A percentile compares a stretch with the other conserved stretches of the same genome.
Evolutionary conservation across 2,113 vertebrate species (phyloP).

Genomic region (Coreoperca whiteheadi): DNA sequence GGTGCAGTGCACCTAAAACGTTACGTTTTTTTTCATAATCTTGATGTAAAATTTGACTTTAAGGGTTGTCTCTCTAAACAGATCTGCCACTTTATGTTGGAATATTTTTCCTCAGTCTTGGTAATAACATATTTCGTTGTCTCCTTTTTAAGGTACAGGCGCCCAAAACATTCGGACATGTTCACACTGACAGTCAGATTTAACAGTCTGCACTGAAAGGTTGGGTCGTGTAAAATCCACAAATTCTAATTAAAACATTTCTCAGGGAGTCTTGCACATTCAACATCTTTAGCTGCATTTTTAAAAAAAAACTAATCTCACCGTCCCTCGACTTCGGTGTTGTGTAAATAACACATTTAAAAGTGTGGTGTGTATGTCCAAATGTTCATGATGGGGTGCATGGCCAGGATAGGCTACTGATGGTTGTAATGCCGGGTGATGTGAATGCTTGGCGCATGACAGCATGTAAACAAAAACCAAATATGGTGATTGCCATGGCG

Average conservation of each 20-base stretch:
- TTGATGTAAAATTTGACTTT: neutral
- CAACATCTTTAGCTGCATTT: neutral
- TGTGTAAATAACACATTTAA: slow-evolving; percentile 37
- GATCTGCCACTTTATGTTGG: neutral
- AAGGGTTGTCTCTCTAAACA: neutral
- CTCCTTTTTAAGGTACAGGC: neutral
- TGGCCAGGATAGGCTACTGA: slow-evolving; percentile 68
- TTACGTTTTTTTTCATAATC: neutral
- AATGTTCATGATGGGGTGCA: slow-evolving; percentile 76
- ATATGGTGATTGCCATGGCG: slow-evolving; percentile 80
- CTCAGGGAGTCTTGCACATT: neutral
- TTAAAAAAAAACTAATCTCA: neutral
- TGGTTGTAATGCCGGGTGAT: slow-evolving; percentile 79
- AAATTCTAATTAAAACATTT: neutral
- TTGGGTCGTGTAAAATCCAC: neutral
- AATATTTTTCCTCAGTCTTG: neutral
- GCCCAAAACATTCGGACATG: neutral
- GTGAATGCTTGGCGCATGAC: slow-evolving; percentile 82
- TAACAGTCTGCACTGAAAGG: slow-evolving; percentile 11
- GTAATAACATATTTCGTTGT: neutral
- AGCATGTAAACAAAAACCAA: slow-evolving; percentile 85
- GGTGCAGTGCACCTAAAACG: neutral
- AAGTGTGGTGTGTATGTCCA: slow-evolving; percentile 62
- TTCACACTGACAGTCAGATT: slow-evolving; percentile 32
- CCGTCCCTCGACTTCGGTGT: neutral